Conservation (phyloP, 2,113 vertebrate genomes). For the Malurus melanocephalus region DNA sequence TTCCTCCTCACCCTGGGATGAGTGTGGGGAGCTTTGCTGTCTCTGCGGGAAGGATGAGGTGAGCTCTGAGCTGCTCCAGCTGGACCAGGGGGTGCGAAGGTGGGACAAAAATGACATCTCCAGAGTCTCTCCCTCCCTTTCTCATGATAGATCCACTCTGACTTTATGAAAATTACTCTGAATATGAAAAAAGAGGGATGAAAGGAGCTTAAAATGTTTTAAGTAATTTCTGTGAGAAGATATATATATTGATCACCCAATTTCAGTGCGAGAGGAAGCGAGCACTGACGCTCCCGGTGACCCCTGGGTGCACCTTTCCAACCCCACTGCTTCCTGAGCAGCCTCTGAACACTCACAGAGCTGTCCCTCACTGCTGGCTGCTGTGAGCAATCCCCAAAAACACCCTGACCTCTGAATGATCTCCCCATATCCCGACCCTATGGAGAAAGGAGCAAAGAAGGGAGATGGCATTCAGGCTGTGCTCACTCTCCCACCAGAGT, state of each 20-base stretch:
- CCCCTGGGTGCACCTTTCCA: background rate
- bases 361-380: accelerated
- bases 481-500: accelerated
- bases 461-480: background rate
- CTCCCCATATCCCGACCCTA: background rate
- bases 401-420: accelerated
- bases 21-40: accelerated
- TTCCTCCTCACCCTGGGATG: background rate
- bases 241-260: background rate
- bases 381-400: background rate
- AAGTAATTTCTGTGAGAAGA: background rate
- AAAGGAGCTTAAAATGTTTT: background rate
- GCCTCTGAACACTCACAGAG: background rate
- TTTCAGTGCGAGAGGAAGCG: background rate
- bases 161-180: background rate
- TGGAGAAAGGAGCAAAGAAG: background rate
- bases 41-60: background rate
- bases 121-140: background rate
- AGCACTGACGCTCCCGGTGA: accelerated
- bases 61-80: background rate
- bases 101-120: background rate
- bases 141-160: background rate
- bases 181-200: background rate
- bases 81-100: accelerated
- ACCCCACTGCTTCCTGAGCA: background rate